Conservation (phyloP, 2,888 invertebrate genomes). For the Polymixis flavicincta region DNA sequence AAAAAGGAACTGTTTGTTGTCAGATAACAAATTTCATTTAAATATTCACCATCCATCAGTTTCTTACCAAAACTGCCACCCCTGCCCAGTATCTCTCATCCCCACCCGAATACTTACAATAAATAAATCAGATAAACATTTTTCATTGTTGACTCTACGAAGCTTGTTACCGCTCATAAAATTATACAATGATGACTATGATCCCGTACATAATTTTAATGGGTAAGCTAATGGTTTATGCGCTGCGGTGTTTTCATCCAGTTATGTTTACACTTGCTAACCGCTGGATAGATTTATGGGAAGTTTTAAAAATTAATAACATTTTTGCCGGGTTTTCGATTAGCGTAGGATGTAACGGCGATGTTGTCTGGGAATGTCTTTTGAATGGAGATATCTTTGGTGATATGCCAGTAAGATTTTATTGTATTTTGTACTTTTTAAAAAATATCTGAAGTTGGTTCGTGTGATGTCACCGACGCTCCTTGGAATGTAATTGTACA, state of each 20-base stretch:
- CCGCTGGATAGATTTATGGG: conserved; percentile 53
- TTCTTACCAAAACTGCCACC: conserved; percentile 20
- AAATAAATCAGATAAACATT: conserved; percentile 83
- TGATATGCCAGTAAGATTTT: neutral
- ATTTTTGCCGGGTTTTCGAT: conserved; percentile 34
- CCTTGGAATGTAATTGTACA: neutral
- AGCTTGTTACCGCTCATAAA: conserved; percentile 71
- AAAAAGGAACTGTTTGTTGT: no score
- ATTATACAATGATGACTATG: conserved; percentile 70
- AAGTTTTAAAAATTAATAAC: conserved; percentile 53
- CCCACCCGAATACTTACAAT: conserved; percentile 73
- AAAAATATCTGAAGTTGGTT: neutral
- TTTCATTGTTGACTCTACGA: conserved; percentile 76
- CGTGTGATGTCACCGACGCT: no score
- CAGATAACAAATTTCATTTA: no score
- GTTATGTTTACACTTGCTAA: conserved; percentile 49
- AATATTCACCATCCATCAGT: no score
- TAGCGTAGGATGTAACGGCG: conserved; percentile 3
- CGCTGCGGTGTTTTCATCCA: conserved; percentile 60
- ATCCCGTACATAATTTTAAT: conserved; percentile 67
- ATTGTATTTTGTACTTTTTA: neutral
- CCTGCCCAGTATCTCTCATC: conserved; percentile 55
- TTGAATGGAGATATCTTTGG: neutral
- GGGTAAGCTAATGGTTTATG: conserved; percentile 66
- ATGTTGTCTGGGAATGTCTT: conserved; percentile 21